phyloP scores from a whole-genome alignment of 2,888 invertebrate species.

The Drosophila cognata region DNA sequence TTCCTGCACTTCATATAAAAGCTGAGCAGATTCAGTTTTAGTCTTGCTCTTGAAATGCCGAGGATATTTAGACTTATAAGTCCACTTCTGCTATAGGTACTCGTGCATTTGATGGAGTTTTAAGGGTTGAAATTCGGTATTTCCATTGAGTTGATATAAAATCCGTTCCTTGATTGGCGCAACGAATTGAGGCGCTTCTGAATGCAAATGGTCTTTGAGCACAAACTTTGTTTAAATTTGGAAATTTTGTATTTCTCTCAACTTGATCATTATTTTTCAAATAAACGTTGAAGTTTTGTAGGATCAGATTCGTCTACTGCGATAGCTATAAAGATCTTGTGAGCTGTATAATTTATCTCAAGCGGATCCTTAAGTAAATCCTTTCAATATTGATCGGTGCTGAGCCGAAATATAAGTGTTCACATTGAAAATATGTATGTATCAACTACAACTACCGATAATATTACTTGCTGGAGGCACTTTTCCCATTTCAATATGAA shows the following conservation, averaged over 20 bases:
- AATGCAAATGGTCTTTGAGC: constrained; percentile 40
- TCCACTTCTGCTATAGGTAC: too few species aligned
- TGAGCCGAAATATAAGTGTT: constrained; percentile 40
- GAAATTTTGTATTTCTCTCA: constrained; percentile 25
- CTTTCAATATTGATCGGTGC: constrained; percentile 28
- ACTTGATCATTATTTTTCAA: constrained; percentile 36
- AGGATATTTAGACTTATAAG: too few species aligned
- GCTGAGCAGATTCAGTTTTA: too few species aligned
- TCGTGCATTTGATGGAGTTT: too few species aligned
- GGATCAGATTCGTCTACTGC: constrained; percentile 38
- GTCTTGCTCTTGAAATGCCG: too few species aligned
- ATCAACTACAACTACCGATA: constrained; percentile 44
- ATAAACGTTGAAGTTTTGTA: constrained; percentile 39
- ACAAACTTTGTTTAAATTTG: background rate
- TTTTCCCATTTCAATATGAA: constrained; percentile 32
- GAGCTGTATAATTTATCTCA: constrained; percentile 36
- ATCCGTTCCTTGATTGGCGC: constrained; percentile 52
- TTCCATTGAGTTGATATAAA: constrained; percentile 31
- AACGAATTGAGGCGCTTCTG: constrained; percentile 28
- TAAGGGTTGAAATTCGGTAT: background rate
- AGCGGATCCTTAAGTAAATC: constrained; percentile 44
- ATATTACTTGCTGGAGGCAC: constrained; percentile 49
- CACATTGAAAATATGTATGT: constrained; percentile 45
- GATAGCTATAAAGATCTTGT: constrained; percentile 45
- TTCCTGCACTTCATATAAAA: too few species aligned